Percentiles rank a stretch among this genome's conserved stretches.
Evolutionary conservation across 2,888 invertebrate species (phyloP).

Genomic region (Tetheella fluctuosa): DNA sequence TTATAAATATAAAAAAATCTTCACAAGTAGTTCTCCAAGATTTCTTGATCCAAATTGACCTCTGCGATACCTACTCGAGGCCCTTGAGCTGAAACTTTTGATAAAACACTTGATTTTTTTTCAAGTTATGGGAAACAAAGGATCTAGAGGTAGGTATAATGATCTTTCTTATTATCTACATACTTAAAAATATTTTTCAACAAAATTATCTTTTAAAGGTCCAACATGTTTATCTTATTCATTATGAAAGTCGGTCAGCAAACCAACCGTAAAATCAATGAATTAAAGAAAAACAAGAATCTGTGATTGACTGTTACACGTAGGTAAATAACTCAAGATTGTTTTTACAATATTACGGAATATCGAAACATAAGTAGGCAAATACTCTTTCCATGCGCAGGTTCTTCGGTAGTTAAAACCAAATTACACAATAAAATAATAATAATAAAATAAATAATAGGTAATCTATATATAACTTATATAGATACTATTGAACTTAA

Average conservation of each 20-base stretch:
- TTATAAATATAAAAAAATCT: no score
- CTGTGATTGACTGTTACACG: background rate
- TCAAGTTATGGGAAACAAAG: background rate
- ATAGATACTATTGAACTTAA: no score
- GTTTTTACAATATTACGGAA: background rate
- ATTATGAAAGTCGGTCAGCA: constrained; percentile 6
- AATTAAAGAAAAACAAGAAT: background rate
- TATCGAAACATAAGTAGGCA: background rate
- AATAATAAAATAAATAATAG: no score
- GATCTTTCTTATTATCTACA: background rate
- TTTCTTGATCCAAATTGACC: no score
- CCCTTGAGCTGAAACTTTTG: background rate
- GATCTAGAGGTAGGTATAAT: background rate
- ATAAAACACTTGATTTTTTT: background rate
- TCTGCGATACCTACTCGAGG: background rate
- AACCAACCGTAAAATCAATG: background rate
- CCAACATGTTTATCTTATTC: constrained; percentile 5
- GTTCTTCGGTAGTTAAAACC: no score
- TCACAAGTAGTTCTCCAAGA: no score
- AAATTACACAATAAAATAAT: no score
- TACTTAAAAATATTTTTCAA: background rate
- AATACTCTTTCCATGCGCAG: no score
- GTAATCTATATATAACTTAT: no score
- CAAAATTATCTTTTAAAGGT: background rate
- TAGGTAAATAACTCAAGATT: background rate